Conservation (phyloP, 2,113 vertebrate genomes). For the Calonectris borealis region DNA sequence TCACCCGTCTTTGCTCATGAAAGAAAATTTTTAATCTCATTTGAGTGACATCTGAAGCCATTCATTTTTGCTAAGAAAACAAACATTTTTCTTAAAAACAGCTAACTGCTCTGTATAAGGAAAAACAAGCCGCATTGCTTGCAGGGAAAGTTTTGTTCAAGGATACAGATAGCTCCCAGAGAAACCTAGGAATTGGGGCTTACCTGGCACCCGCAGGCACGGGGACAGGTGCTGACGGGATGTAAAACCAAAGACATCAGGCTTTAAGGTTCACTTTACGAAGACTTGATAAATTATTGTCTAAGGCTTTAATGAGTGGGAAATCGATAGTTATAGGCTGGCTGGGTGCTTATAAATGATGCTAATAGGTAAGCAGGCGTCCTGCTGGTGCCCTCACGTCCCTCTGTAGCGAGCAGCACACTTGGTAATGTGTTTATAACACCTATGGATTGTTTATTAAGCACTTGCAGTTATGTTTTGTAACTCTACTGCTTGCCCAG, state of each 20-base stretch:
- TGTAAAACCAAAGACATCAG: not conserved
- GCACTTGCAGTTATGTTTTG: not conserved
- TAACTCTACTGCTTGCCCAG: not conserved
- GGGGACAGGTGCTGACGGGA: not conserved
- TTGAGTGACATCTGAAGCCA: not conserved
- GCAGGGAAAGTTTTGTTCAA: not conserved
- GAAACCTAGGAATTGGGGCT: not conserved
- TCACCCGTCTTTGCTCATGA: not conserved
- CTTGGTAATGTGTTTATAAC: not conserved
- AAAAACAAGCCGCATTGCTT: not conserved
- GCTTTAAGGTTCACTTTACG: not conserved
- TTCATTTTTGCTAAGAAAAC: not conserved
- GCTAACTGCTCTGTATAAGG: not conserved
- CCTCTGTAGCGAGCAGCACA: not conserved
- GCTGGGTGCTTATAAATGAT: not conserved
- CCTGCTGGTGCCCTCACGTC: not conserved
- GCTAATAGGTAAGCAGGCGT: not conserved
- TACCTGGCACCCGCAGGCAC: not conserved
- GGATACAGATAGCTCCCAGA: not conserved
- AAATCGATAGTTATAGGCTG: not conserved
- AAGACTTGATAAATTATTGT: not conserved
- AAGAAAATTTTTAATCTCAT: no score
- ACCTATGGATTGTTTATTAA: not conserved
- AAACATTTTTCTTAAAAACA: not conserved
- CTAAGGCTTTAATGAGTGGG: not conserved